Conservation (phyloP, 2,888 invertebrate species). For the Hyppa rectilinea region DNA sequence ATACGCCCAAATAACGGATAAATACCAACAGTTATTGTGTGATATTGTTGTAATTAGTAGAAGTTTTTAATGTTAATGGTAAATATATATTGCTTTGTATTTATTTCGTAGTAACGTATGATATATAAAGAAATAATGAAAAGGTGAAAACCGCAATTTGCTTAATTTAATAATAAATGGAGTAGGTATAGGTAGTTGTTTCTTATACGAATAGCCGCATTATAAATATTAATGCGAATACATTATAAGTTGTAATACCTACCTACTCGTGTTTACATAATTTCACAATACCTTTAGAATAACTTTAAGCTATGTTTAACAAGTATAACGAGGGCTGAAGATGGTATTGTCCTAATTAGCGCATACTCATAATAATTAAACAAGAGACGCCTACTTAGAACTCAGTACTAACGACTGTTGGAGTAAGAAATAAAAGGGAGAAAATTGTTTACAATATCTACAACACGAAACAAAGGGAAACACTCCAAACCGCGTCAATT, state of each 20-base stretch:
- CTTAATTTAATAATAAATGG: too few species aligned
- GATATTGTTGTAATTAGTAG: too few species aligned
- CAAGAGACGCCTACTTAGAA: not conserved
- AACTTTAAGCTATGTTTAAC: not conserved
- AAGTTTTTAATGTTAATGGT: too few species aligned
- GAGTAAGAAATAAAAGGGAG: not conserved
- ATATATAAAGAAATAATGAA: too few species aligned
- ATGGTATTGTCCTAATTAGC: slow-evolving; percentile 31
- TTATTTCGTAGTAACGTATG: too few species aligned
- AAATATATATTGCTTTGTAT: too few species aligned
- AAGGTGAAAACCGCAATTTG: too few species aligned
- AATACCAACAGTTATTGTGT: too few species aligned
- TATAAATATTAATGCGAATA: slow-evolving; percentile 20
- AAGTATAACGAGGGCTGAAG: slow-evolving; percentile 7
- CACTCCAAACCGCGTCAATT: slow-evolving; percentile 3
- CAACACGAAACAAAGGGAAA: slow-evolving; percentile 13
- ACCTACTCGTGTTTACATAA: not conserved
- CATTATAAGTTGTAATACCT: not conserved
- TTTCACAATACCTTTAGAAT: slow-evolving; percentile 2
- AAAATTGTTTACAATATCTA: not conserved
- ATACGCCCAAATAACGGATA: too few species aligned
- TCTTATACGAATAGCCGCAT: not conserved
- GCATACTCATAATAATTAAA: slow-evolving; percentile 19
- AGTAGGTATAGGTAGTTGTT: too few species aligned
- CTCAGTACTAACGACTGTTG: not conserved